Evolutionary conservation across 2,113 vertebrate genomes (phyloP).

Genomic region (Lates calcarifer): DNA sequence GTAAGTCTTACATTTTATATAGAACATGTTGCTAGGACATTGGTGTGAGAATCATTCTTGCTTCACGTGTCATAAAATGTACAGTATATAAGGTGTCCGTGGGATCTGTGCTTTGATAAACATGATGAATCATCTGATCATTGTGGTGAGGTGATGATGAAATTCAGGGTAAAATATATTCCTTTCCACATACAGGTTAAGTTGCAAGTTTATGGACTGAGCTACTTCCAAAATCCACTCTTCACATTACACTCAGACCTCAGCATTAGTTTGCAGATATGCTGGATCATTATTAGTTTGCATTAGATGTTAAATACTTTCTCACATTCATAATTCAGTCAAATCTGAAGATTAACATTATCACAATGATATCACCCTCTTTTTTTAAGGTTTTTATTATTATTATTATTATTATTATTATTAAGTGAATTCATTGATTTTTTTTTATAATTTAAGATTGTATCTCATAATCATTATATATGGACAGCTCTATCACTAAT

Average conservation of each 20-base stretch:
- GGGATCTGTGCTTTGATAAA: conserved; percentile 4
- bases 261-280: conserved; percentile 5
- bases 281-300: background rate
- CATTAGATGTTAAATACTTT: background rate
- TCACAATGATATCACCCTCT: background rate
- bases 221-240: background rate
- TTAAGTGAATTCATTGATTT: too few relatives aligned
- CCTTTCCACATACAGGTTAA: background rate
- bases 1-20: conserved; percentile 56
- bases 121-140: background rate
- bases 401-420: too few relatives aligned
- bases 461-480: background rate
- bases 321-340: background rate
- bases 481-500: background rate
- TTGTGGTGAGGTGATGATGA: conserved; percentile 13
- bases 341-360: too few relatives aligned
- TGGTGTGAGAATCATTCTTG: conserved; percentile 32
- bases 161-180: background rate
- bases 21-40: conserved; percentile 42
- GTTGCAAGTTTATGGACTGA: background rate
- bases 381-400: too few relatives aligned
- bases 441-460: background rate
- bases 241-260: background rate
- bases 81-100: conserved; percentile 28
- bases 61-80: conserved; percentile 51